Base-by-base conservation (phyloP, 2,888 invertebrate genomes). In the Dynastes grantii region DNA sequence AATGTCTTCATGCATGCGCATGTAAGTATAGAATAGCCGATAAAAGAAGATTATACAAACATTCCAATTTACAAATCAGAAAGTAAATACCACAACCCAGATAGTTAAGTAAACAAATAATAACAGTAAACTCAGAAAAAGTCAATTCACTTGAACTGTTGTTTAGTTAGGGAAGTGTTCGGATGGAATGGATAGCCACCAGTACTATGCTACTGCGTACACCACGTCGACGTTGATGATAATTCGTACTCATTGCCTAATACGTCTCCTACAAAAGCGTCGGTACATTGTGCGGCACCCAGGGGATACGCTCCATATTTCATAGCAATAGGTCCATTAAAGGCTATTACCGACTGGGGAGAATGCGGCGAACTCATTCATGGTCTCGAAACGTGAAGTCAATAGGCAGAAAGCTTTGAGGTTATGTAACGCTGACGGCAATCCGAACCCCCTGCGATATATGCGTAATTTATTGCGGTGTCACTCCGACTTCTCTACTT, bases 321-420 rank as follows among this genome's bases (percentile, higher is more conserved):
- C 86, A 87, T 86, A 85, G 87, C 86, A 87, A 87, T 87, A 84
- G 87, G 86, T 86, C 87, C 87, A 87, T 87, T 87, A 87, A 85
- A 85, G 85, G 85, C 87, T 86, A 87, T 87, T 86, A 87, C 86
- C 83, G 84, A 85, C 84, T 82, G 82, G 86, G 85, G 86, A 55
- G 78, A 85, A 58, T 58, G 73, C 55, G 73, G 83, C 82, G 83
- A 81, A 82, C 82, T 83, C 81, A 85, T 85, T 84, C 84, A 85
- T 82, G 71, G 81, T 80, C 78, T 81, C 81, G 58, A 76, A 76
- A 78, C 70, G 73, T 53, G 53, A 64, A 78, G 78, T 78, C 78
- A 78, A 78, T 78, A 70, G 63, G 53, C 45, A 61, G 64, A 78
- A 70, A 61, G 78, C 63, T 73, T 53, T 78, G 78, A 78, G 78